phyloP scores from a whole-genome alignment of 1,140 invertebrate species.

The Macrocentrus cingulum region DNA sequence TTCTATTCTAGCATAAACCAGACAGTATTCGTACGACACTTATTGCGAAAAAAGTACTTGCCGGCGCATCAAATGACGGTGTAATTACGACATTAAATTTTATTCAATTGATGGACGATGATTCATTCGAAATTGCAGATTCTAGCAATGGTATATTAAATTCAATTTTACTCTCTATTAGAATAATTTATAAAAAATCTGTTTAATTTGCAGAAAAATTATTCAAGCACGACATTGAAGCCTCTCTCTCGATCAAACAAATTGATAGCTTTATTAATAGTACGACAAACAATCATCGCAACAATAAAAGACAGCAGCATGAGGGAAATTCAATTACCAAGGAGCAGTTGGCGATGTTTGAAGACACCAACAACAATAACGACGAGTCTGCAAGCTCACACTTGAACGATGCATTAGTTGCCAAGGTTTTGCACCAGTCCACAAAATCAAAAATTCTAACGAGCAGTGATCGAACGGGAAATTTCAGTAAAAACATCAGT shows the following conservation, averaged over 20 bases:
- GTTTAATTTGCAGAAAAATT: conserved; percentile 20
- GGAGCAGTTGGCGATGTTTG: conserved; percentile 31
- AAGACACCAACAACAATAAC: conserved; percentile 44
- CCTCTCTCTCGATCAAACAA: conserved; percentile 22
- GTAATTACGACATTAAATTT: conserved; percentile 38
- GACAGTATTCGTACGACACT: conserved; percentile 28
- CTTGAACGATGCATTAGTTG: conserved; percentile 29
- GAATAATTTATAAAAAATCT: conserved; percentile 36
- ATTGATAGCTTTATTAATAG: conserved; percentile 27
- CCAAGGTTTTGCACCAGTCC: conserved; percentile 36
- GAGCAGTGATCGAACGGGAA: conserved; percentile 33
- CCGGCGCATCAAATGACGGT: conserved; percentile 31
- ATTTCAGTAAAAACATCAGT: conserved; percentile 30
- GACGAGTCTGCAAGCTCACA: conserved; percentile 9
- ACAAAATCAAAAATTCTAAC: conserved; percentile 35
- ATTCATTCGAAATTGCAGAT: conserved; percentile 32
- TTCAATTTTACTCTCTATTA: conserved; percentile 11
- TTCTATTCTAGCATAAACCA: conserved; percentile 33
- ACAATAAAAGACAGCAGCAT: conserved; percentile 29
- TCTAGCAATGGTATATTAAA: conserved; percentile 33
- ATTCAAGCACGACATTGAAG: conserved; percentile 19
- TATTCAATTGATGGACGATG: conserved; percentile 36
- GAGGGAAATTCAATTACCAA: conserved; percentile 28
- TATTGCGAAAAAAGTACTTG: conserved; percentile 34
- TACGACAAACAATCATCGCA: conserved; percentile 25